Conservation (phyloP, 2,888 invertebrate species). For the Eudemis profundana region DNA sequence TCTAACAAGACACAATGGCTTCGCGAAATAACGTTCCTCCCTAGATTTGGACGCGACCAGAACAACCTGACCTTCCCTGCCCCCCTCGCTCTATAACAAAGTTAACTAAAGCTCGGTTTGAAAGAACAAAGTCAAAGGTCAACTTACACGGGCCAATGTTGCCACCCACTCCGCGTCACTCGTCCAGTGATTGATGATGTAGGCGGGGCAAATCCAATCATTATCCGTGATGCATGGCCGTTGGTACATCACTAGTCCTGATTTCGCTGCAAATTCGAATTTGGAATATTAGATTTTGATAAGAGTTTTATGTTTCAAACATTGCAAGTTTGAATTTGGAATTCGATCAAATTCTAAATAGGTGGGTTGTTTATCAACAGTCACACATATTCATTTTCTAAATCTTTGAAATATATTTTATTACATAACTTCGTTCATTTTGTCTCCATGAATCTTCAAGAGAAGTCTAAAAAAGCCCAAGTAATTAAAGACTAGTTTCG, state of each 20-base stretch:
- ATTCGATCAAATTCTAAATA: constrained; percentile 32
- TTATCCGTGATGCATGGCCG: constrained; percentile 83
- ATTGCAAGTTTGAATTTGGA: constrained; percentile 46
- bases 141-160: constrained; percentile 55
- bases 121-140: constrained; percentile 61
- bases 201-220: constrained; percentile 85
- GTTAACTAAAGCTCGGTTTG: background rate
- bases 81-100: constrained; percentile 43
- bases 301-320: constrained; percentile 22
- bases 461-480: no score
- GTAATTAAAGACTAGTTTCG: no score
- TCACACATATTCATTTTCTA: no score
- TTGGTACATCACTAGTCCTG: constrained; percentile 76
- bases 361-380: no score
- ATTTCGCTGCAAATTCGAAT: constrained; percentile 60
- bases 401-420: no score
- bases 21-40: constrained; percentile 73
- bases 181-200: constrained; percentile 82
- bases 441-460: no score
- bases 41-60: constrained; percentile 58
- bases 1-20: constrained; percentile 84
- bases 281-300: constrained; percentile 60
- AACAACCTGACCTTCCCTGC: constrained; percentile 54
- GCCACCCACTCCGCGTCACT: constrained; percentile 69
- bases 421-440: no score